These are phyloP conservation scores for Rhea pennata DNA, from an alignment of 2,113 vertebrate genomes.

Conservation along the genomic window DNA sequence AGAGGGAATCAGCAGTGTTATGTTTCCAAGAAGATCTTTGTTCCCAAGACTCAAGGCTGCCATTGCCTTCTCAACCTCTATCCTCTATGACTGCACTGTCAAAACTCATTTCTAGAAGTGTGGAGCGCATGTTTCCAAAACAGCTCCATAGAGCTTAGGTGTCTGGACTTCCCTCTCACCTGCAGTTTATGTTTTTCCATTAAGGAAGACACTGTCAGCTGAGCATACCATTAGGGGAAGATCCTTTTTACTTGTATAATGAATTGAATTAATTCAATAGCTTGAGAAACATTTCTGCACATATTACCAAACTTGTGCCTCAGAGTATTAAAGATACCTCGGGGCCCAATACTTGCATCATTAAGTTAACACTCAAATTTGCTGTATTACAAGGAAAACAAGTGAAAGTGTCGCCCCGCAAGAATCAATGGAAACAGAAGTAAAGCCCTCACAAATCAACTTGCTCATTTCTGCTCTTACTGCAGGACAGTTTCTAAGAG, in stretches of 20 bases:
- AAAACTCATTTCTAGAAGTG: not conserved
- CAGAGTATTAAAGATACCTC: not conserved
- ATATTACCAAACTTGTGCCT: not conserved
- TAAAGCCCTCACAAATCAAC: not conserved
- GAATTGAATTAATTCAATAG: not conserved
- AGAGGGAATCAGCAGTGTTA: not conserved
- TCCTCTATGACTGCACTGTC: not conserved
- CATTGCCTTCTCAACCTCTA: not conserved
- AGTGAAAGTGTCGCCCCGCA: not conserved
- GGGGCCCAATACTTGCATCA: not conserved
- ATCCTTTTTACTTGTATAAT: not conserved
- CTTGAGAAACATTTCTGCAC: not conserved
- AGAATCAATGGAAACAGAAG: not conserved
- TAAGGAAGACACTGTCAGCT: conserved; percentile 14
- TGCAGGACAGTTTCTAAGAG: not conserved
- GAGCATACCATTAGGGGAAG: not conserved
- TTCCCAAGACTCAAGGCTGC: not conserved
- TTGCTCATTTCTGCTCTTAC: not conserved
- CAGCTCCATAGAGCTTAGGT: not conserved
- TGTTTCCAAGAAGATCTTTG: not conserved
- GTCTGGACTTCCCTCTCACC: not conserved
- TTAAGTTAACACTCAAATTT: not conserved
- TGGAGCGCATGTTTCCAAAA: not conserved
- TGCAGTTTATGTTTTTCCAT: conserved; percentile 9
- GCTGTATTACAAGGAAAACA: not conserved